A percentile compares a stretch with the other conserved stretches of the same genome.
Evolutionary conservation across 2,797 vertebrate genomes (phyloP).

Genomic region (Sternarchorhynchus goeldii): DNA sequence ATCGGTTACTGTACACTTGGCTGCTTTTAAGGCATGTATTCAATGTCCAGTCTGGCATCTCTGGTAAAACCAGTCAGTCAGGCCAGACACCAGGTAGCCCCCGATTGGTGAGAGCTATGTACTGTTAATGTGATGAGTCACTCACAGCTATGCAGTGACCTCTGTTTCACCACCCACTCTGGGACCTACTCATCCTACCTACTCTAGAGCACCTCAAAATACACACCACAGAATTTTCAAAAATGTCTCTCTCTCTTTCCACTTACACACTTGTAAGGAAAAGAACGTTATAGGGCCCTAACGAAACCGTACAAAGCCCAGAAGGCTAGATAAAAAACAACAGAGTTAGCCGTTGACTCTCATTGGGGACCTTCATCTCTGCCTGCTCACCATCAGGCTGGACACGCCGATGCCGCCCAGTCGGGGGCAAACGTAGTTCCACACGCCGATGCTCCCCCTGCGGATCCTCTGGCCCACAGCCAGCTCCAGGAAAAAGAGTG

Average conservation of each 20-base stretch:
- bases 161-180: not conserved
- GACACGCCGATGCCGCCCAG: slow-evolving; percentile 95
- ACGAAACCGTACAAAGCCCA: no score
- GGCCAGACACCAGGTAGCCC: not conserved
- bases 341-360: no score
- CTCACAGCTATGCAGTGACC: not conserved
- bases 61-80: slow-evolving; percentile 11
- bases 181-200: not conserved
- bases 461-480: slow-evolving; percentile 96
- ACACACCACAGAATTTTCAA: not conserved
- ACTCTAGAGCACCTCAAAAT: not conserved
- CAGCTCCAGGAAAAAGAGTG: slow-evolving; percentile 97
- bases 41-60: not conserved
- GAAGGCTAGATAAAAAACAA: no score
- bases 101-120: not conserved
- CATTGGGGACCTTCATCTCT: no score
- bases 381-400: slow-evolving; percentile 86
- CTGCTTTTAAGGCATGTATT: slow-evolving; percentile 2
- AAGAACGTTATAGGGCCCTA: no score
- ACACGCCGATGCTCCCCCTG: slow-evolving; percentile 94
- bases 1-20: not conserved
- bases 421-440: slow-evolving; percentile 94
- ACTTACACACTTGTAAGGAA: no score
- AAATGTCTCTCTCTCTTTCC: not conserved
- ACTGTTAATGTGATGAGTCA: slow-evolving; percentile 4